A percentile compares a stretch with the other conserved stretches of the same genome.
These are phyloP conservation scores for Akabosia matsudoensis DNA, from an alignment of 1,140 invertebrate species.

Conservation along the genomic window DNA sequence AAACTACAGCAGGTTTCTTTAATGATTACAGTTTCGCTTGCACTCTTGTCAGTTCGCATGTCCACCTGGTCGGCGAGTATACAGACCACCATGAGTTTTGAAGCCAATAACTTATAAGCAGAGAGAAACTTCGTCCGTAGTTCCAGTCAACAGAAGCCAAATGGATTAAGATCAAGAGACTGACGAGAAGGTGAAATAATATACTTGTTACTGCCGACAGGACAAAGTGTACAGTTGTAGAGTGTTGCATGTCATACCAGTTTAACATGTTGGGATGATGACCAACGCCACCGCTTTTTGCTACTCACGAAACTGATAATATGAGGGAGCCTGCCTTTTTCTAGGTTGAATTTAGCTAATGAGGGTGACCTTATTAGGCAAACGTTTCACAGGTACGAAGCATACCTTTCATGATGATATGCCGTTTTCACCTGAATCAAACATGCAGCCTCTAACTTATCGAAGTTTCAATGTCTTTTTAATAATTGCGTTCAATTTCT, in stretches of 20 bases:
- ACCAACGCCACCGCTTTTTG: too few relatives aligned
- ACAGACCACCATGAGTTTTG: constrained; percentile 20
- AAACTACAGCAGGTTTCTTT: neutral
- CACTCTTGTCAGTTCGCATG: constrained; percentile 3
- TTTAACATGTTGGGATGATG: neutral
- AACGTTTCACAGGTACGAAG: too few relatives aligned
- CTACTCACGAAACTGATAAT: too few relatives aligned
- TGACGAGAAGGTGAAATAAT: neutral
- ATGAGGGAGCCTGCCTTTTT: too few relatives aligned
- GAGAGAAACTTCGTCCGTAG: neutral
- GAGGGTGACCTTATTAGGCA: neutral
- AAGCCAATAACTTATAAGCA: constrained; percentile 19
- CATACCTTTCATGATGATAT: too few relatives aligned
- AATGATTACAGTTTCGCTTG: neutral
- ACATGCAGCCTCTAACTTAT: too few relatives aligned
- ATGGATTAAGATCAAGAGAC: neutral
- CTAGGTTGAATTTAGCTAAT: too few relatives aligned
- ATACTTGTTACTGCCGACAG: neutral
- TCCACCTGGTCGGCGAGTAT: constrained; percentile 3
- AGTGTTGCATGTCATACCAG: neutral
- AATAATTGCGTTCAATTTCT: too few relatives aligned
- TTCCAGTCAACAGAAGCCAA: neutral
- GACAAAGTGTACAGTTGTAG: neutral
- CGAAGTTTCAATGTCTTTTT: too few relatives aligned
- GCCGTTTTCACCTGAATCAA: too few relatives aligned